Evolutionary conservation across 2,888 invertebrate species (phyloP).

Genomic region (Prosopocoilus inquinatus): DNA sequence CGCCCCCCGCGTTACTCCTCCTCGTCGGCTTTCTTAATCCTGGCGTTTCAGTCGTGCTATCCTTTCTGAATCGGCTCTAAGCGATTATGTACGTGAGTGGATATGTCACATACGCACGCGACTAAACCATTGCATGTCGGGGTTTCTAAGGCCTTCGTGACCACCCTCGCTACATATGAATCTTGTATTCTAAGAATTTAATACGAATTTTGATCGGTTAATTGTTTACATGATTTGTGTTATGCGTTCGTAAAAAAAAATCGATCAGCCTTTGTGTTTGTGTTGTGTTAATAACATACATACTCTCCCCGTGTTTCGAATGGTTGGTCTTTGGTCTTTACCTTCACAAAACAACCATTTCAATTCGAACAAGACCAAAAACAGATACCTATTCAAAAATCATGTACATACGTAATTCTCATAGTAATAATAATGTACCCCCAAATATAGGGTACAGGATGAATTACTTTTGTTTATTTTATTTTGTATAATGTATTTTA

Average conservation of each 20-base stretch:
- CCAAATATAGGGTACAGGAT: too few species aligned
- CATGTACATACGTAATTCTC: too few species aligned
- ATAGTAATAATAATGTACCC: too few species aligned
- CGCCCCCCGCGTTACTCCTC: conserved; percentile 12
- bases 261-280: conserved; percentile 10
- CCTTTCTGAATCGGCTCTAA: conserved; percentile 24
- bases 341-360: too few species aligned
- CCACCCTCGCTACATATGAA: conserved; percentile 39
- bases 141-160: conserved; percentile 12
- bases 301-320: background rate
- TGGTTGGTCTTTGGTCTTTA: background rate
- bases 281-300: conserved; percentile 6
- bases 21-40: background rate
- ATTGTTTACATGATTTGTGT: conserved; percentile 43
- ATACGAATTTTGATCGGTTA: conserved; percentile 44
- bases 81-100: conserved; percentile 41
- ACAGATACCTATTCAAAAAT: too few species aligned
- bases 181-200: conserved; percentile 38
- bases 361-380: too few species aligned
- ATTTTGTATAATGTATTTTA: too few species aligned
- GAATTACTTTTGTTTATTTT: too few species aligned
- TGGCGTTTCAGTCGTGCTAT: background rate
- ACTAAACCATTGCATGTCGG: conserved; percentile 28
- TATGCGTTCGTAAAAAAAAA: conserved; percentile 11
- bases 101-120: conserved; percentile 47